These are phyloP conservation scores for Hartigia nigra DNA, from an alignment of 2,888 invertebrate genomes.

Conservation along the genomic window DNA sequence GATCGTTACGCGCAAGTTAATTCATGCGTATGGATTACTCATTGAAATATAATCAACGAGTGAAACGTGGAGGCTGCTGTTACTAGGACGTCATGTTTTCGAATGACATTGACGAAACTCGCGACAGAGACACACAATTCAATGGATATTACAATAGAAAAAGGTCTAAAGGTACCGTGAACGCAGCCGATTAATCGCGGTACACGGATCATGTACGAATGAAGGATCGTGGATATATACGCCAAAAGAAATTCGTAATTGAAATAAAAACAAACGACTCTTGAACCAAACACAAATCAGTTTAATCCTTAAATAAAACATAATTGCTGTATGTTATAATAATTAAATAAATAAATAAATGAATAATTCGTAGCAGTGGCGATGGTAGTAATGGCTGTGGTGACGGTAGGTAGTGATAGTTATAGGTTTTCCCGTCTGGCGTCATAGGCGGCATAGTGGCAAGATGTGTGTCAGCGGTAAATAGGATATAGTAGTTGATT, in stretches of 20 bases:
- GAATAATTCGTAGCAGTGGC: slow-evolving; percentile 57
- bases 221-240: background rate
- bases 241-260: background rate
- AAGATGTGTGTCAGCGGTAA: background rate
- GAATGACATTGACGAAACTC: background rate
- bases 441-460: background rate
- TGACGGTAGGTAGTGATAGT: slow-evolving; percentile 26
- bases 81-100: background rate
- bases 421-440: background rate
- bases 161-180: background rate
- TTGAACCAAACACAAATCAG: slow-evolving; percentile 66
- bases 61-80: background rate
- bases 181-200: background rate
- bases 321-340: slow-evolving; percentile 62
- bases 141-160: background rate
- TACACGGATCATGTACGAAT: background rate
- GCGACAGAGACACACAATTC: background rate
- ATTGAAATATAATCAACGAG: background rate
- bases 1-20: background rate
- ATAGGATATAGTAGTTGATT: background rate
- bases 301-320: slow-evolving; percentile 66
- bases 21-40: background rate
- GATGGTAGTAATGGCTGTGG: slow-evolving; percentile 23
- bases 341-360: slow-evolving; percentile 65
- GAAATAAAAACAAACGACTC: slow-evolving; percentile 60